Evolutionary conservation across 2,888 invertebrate species (phyloP), one percentile per base, ranked within the genome.

Genomic region (Drosophila mayaguana): DNA sequence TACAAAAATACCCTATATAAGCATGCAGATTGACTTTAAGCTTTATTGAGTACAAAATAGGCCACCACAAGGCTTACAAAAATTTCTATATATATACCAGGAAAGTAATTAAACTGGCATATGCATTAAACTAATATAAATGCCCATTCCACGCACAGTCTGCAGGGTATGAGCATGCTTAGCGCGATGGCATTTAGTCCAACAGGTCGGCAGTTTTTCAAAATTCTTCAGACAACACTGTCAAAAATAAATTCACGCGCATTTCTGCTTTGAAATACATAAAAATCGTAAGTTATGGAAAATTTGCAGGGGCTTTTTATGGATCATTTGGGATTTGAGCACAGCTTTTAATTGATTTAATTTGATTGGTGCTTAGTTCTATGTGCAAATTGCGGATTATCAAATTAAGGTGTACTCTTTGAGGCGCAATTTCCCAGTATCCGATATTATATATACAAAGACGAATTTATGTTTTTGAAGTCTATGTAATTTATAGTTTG

Each of bases 201-300:
- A 72, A 75, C 57, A 71, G 69, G 75, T 76, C 81, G 86, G 57
- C 84, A 88, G 84, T 84, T 83, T 88, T 83, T 78, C 71, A 86
- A 76, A 85, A 77, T 63, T 83, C 42, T 78, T 80, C 76, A 74
- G 72, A 75, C 78, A 68, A 62, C 70, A 70, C 70, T 78, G 81
- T 80, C 86, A 78, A 75, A 79, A 73, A 78, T 72, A 76, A 75
- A 68, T 79, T 75, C 71, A 56, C 71, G 77, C 76, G 70, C 66
- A 55, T 53, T 32, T 54, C 57, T 57, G 18, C 57, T 66, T 68
- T 63, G 12, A 56, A 50, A 63, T 45, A 46, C 59, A 48, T 60
- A 40, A 56, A 64, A 50, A 54, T 22, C 55, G 83, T 84, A 80
- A 80, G 81, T 80, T 80, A 78, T 86, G 74, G 78, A 88, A 80